Conservation (phyloP, 2,113 vertebrate species). For the Gobiocypris rarus region DNA sequence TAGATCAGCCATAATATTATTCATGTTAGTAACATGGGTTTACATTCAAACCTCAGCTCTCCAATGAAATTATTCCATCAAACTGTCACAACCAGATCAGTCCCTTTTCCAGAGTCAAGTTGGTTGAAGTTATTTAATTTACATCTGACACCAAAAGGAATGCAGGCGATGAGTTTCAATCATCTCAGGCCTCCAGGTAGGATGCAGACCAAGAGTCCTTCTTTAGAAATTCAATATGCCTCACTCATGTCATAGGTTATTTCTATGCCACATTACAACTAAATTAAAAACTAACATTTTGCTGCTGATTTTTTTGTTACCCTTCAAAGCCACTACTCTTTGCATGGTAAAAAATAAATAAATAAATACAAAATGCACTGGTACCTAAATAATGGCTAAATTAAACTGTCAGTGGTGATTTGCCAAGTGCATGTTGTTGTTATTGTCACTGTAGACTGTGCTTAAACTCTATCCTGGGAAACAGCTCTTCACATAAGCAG, state of each 20-base stretch:
- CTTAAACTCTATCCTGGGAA: constrained; percentile 19
- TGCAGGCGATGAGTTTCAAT: not conserved
- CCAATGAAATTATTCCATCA: not conserved
- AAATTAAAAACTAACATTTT: too few relatives aligned
- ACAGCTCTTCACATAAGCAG: constrained; percentile 10
- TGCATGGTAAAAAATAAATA: not conserved
- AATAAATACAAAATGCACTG: not conserved
- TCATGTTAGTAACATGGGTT: not conserved
- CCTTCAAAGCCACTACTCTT: not conserved
- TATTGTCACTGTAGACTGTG: constrained; percentile 4
- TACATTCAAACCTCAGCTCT: not conserved
- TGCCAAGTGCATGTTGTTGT: not conserved
- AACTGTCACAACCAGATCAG: not conserved
- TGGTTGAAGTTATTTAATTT: not conserved
- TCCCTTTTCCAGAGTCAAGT: not conserved
- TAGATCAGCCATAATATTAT: not conserved
- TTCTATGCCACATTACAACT: not conserved
- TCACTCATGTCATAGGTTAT: not conserved
- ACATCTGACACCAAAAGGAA: not conserved
- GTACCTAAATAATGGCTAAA: not conserved
- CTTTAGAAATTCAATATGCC: not conserved
- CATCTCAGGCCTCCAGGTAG: not conserved
- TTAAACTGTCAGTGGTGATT: constrained; percentile 30
- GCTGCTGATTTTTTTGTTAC: not conserved
- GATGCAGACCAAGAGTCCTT: not conserved